Evolutionary conservation across 2,888 invertebrate genomes (phyloP), one percentile per base, ranked within the genome.

Genomic region (Dryadula phaetusa): DNA sequence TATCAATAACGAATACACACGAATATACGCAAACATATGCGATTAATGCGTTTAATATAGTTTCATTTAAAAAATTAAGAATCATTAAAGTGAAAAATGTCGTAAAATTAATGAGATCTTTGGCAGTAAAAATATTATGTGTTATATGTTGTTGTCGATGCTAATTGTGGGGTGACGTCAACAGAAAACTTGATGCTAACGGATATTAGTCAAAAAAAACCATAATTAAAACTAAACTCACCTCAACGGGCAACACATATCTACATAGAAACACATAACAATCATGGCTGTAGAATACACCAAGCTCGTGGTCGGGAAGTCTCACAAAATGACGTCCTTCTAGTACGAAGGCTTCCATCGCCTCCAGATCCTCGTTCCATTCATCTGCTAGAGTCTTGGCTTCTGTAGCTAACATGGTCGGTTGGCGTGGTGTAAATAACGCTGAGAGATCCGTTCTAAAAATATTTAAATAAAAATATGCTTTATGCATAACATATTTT

Each of bases 251-350:
- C 77, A 98, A 95, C 94, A 98, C 98, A 86, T 99, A 99, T 77
- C 98, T 95, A 83, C 99, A 99, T 14, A 99, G 93, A 89, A 99
- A 99, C 56, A 99, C 99, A 82, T 99, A 99, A 86, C 99, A 99
- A 86, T 99, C 99, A 72, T 95, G 95, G 70, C 97, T 97, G 89
- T 98, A 95, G 92, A 99, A 99, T 32, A 94, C 93, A 77, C 97
- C 98, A 28, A 98, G 93, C 92, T 99, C 99, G 82, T 97, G 95
- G 84, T 99, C 98, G 0, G 99, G 99, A 64, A 99, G 93, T 0
- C 98, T 95, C n/a, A 98, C 98, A 91, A 99, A 99, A 90, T 99
- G 99, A 78, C 97, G 96, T 12, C 98, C 98, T 87, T 99, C 99
- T 71, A 99, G 93, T 5, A 99, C 99, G 88, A 99, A 98, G 0